These are phyloP conservation scores for Drosophila punjabiensis DNA, from an alignment of 1,140 invertebrate genomes.

Conservation along the genomic window DNA sequence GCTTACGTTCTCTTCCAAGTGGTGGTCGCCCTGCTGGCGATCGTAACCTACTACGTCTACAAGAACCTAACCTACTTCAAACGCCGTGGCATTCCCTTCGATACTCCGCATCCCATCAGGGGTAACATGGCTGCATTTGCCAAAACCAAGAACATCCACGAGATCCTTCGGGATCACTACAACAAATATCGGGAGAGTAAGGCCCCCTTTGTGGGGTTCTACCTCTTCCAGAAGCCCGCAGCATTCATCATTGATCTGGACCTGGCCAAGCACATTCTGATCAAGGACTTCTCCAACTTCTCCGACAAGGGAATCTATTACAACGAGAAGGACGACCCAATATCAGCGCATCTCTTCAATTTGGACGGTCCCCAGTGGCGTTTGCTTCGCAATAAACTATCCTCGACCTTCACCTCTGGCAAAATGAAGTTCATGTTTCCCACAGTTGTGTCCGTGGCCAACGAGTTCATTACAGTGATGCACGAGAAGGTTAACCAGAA, in stretches of 20 bases:
- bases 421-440: conserved; percentile 87
- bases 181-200: conserved; percentile 62
- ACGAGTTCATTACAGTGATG: conserved; percentile 56
- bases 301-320: conserved; percentile 85
- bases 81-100: conserved; percentile 76
- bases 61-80: conserved; percentile 67
- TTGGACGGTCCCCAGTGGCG: conserved; percentile 86
- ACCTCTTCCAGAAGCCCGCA: conserved; percentile 85
- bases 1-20: conserved; percentile 49
- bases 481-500: conserved; percentile 22
- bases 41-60: conserved; percentile 21
- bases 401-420: conserved; percentile 87
- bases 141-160: conserved; percentile 15
- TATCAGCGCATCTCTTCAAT: conserved; percentile 85
- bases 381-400: conserved; percentile 86
- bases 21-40: conserved; percentile 35
- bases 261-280: conserved; percentile 87
- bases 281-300: conserved; percentile 87
- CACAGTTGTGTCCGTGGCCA: conserved; percentile 66
- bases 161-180: conserved; percentile 57
- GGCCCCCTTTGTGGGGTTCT: conserved; percentile 79
- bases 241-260: conserved; percentile 86
- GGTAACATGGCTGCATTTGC: conserved; percentile 65
- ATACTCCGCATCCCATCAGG: conserved; percentile 56
- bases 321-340: conserved; percentile 86